These are phyloP conservation scores for Heliconius congener DNA, from an alignment of 1,140 invertebrate genomes.

Conservation along the genomic window DNA sequence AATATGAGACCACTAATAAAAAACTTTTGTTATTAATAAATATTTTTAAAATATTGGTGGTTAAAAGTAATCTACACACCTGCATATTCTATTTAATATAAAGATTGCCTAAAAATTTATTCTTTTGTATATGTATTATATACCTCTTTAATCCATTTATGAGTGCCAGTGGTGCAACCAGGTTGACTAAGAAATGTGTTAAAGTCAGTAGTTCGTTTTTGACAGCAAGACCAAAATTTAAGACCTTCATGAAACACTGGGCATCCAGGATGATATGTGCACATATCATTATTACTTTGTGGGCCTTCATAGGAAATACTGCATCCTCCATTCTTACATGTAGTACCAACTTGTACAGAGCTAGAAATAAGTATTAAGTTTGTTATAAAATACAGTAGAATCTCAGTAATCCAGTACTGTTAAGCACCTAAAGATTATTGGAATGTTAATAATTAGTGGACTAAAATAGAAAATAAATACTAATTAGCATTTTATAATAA, in stretches of 20 bases:
- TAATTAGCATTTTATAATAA: too few relatives aligned
- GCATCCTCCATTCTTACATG: slow-evolving; percentile 95
- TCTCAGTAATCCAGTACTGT: too few relatives aligned
- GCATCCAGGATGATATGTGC: slow-evolving; percentile 92
- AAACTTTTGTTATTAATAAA: too few relatives aligned
- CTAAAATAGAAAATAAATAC: too few relatives aligned
- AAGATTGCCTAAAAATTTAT: neutral
- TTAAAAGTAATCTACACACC: too few relatives aligned
- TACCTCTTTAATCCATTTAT: slow-evolving; percentile 91
- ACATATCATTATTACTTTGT: slow-evolving; percentile 85
- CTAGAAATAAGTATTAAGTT: neutral
- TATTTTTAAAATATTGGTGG: too few relatives aligned
- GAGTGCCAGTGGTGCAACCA: slow-evolving; percentile 91
- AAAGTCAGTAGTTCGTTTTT: slow-evolving; percentile 96
- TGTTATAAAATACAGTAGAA: too few relatives aligned
- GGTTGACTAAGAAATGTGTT: slow-evolving; percentile 93
- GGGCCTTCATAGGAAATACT: slow-evolving; percentile 87
- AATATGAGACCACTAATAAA: too few relatives aligned
- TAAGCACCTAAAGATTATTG: too few relatives aligned
- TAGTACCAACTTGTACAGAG: slow-evolving; percentile 87
- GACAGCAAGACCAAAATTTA: slow-evolving; percentile 99
- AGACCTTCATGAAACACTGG: slow-evolving; percentile 99
- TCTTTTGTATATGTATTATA: neutral
- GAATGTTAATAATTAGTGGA: too few relatives aligned
- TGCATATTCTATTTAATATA: too few relatives aligned